A percentile compares a stretch with the other conserved stretches of the same genome.
These are phyloP conservation scores for Artemia sp. DNA, from an alignment of 2,888 invertebrate genomes.

Conservation along the genomic window DNA sequence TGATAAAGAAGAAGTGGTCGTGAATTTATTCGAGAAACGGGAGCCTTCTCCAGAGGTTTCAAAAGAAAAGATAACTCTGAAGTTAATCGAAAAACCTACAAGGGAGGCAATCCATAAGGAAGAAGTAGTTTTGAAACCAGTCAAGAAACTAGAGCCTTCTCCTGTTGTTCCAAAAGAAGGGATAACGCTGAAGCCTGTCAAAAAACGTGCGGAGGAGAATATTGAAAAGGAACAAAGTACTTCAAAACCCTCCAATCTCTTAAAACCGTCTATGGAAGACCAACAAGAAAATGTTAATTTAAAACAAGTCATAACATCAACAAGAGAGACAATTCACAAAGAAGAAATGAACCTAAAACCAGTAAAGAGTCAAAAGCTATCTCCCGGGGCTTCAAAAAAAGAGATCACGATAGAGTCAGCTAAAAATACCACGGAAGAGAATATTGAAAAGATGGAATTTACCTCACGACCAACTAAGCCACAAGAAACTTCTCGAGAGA, in stretches of 20 bases:
- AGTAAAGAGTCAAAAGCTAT: constrained; percentile 29
- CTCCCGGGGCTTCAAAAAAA: neutral
- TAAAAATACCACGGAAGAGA: too few relatives aligned
- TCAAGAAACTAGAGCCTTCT: constrained; percentile 31
- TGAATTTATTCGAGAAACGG: too few relatives aligned
- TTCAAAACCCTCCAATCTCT: neutral
- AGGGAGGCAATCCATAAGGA: constrained; percentile 26
- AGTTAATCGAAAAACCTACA: too few relatives aligned
- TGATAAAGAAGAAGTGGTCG: neutral
- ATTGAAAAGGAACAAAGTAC: neutral
- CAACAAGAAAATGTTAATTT: neutral
- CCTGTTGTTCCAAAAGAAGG: constrained; percentile 25
- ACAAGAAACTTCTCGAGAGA: neutral
- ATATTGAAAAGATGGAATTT: neutral
- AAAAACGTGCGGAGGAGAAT: neutral
- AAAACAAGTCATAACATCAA: neutral
- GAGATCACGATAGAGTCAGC: neutral
- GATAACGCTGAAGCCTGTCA: constrained; percentile 22
- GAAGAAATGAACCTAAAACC: neutral
- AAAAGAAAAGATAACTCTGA: neutral
- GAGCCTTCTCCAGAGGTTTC: neutral
- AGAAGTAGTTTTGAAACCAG: constrained; percentile 33
- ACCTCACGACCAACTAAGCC: too few relatives aligned
- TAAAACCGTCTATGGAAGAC: too few relatives aligned
- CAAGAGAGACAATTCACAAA: neutral